phyloP scores from a whole-genome alignment of 1,140 invertebrate species.

The Hylaeus anthracinus region DNA sequence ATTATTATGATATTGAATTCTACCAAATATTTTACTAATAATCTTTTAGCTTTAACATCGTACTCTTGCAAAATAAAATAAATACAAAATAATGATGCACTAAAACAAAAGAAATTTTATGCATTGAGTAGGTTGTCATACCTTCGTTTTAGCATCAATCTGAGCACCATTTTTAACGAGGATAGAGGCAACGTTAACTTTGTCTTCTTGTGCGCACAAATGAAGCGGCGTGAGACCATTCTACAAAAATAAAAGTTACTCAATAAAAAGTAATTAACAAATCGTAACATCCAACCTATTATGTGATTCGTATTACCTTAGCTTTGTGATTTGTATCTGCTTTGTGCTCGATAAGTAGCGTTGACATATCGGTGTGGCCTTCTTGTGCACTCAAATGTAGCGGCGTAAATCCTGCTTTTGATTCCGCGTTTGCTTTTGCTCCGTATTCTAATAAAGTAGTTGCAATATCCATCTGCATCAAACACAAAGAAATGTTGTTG shows the following conservation, averaged over 20 bases:
- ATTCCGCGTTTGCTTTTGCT: slow-evolving; percentile 92
- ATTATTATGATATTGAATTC: neutral
- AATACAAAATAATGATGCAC: neutral
- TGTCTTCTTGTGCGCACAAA: slow-evolving; percentile 95
- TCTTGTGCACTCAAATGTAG: slow-evolving; percentile 97
- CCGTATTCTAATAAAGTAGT: slow-evolving; percentile 96
- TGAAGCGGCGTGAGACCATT: slow-evolving; percentile 95
- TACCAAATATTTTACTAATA: neutral
- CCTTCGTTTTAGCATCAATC: slow-evolving; percentile 91
- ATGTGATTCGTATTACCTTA: slow-evolving; percentile 82
- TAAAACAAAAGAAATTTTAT: too few relatives aligned
- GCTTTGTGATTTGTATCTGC: slow-evolving; percentile 93
- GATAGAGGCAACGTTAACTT: slow-evolving; percentile 91
- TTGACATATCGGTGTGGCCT: slow-evolving; percentile 95
- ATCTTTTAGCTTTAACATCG: too few relatives aligned
- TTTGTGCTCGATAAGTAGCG: slow-evolving; percentile 92
- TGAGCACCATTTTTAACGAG: slow-evolving; percentile 91
- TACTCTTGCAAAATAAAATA: neutral
- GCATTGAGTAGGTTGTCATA: slow-evolving; percentile 56
- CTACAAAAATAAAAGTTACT: slow-evolving; percentile 76
- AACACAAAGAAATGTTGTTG: neutral
- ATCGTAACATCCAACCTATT: neutral
- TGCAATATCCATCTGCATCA: slow-evolving; percentile 90
- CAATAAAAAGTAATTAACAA: neutral
- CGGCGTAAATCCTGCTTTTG: slow-evolving; percentile 95